Percentiles rank a stretch among this genome's conserved stretches.
Evolutionary conservation across 2,888 invertebrate species (phyloP).

Genomic region (Euplagia quadripunctaria): DNA sequence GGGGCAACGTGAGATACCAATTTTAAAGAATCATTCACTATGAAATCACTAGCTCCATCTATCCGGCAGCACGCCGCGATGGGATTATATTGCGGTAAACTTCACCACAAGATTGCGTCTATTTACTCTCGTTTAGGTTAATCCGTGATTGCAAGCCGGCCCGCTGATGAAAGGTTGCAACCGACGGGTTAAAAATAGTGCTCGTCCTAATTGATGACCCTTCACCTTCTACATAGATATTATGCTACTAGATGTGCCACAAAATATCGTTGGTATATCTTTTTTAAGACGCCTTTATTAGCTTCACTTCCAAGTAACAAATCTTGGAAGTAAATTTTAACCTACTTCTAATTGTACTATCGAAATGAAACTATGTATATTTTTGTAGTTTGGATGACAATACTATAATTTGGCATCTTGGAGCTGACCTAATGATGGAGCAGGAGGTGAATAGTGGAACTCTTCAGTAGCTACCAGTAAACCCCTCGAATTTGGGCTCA

Average conservation of each 20-base stretch:
- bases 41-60: constrained; percentile 46
- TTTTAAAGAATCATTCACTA: constrained; percentile 27
- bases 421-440: too few species aligned
- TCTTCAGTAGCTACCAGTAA: too few species aligned
- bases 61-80: constrained; percentile 25
- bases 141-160: constrained; percentile 57
- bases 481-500: too few species aligned
- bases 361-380: too few species aligned
- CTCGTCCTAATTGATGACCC: constrained; percentile 72
- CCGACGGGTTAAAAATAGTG: constrained; percentile 66
- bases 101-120: constrained; percentile 57
- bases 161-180: constrained; percentile 58
- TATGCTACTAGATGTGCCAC: constrained; percentile 42
- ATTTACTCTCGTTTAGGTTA: constrained; percentile 61
- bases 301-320: too few species aligned
- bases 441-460: too few species aligned
- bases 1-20: constrained; percentile 13
- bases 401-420: too few species aligned
- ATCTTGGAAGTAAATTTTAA: too few species aligned
- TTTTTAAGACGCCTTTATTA: not conserved
- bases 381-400: too few species aligned
- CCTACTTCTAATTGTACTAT: too few species aligned
- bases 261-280: too few species aligned
- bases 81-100: constrained; percentile 45
- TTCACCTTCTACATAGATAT: constrained; percentile 50